Conservation (phyloP, 2,797 vertebrate genomes). For the Bryconaethiops microstoma region DNA sequence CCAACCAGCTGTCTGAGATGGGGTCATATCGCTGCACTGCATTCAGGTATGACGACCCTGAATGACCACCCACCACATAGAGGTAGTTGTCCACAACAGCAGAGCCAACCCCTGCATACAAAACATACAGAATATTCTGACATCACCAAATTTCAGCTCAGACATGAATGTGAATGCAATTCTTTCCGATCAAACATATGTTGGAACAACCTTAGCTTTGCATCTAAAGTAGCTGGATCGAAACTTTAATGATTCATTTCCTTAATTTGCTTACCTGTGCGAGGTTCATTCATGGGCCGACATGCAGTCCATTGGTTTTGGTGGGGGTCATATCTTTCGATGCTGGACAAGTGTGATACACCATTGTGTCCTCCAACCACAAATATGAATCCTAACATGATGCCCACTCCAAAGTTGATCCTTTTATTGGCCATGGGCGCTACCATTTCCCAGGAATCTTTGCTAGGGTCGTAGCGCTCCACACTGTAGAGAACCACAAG, state of each 20-base stretch:
- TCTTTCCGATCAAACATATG: not conserved
- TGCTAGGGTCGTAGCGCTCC: constrained; percentile 95
- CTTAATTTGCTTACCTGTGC: constrained; percentile 83
- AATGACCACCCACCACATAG: constrained; percentile 97
- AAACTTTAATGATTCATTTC: not conserved
- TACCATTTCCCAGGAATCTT: constrained; percentile 95
- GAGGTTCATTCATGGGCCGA: constrained; percentile 95
- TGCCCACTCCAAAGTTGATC: constrained; percentile 96
- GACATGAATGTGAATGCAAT: not conserved
- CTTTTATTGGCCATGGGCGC: constrained; percentile 97
- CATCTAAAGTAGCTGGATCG: not conserved
- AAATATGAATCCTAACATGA: constrained; percentile 98
- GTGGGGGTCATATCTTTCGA: constrained; percentile 96
- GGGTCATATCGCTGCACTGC: constrained; percentile 96
- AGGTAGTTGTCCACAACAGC: constrained; percentile 95
- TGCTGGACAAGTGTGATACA: constrained; percentile 95
- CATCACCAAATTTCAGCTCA: not conserved
- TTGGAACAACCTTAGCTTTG: not conserved
- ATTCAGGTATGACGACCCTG: constrained; percentile 96
- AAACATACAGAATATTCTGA: not conserved
- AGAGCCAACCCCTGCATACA: constrained; percentile 88
- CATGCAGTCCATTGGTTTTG: constrained; percentile 99
- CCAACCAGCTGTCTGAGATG: constrained; percentile 93
- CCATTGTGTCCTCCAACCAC: constrained; percentile 98
- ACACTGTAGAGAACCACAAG: constrained; percentile 76